Percentiles rank a stretch among this genome's conserved stretches.
Evolutionary conservation across 2,797 vertebrate species (phyloP).

Genomic region (Crocidura indochinensis): DNA sequence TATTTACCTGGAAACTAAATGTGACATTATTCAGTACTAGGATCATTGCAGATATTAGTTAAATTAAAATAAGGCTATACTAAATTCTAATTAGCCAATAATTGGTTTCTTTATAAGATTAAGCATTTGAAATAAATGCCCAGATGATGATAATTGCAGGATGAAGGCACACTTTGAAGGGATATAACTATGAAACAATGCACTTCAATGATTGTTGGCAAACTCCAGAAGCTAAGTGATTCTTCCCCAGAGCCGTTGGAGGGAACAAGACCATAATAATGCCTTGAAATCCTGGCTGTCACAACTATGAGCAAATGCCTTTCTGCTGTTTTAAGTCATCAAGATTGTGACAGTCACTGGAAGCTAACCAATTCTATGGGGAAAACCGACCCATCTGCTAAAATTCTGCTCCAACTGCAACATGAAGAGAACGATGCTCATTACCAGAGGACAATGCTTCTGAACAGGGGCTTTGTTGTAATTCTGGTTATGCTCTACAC

Average conservation of each 20-base stretch:
- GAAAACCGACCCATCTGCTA: not conserved
- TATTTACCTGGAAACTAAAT: not conserved
- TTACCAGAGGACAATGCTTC: not conserved
- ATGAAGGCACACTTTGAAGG: constrained; percentile 1
- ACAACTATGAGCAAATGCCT: not conserved
- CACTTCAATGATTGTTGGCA: constrained; percentile 16
- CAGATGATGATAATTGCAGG: not conserved
- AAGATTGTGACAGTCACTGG: not conserved
- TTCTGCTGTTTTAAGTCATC: not conserved
- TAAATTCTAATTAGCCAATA: not conserved
- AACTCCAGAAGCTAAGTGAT: not conserved
- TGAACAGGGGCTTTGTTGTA: not conserved
- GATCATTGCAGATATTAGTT: not conserved
- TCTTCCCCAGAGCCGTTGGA: constrained; percentile 4
- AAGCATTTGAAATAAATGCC: not conserved
- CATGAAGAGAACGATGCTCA: not conserved
- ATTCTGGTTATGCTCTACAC: not conserved
- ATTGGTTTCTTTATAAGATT: constrained; percentile 18
- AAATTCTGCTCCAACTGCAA: not conserved
- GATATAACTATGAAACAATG: not conserved
- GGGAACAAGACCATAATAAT: not conserved
- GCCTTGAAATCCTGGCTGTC: constrained; percentile 15
- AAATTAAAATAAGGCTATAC: constrained; percentile 33
- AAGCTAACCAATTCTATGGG: not conserved
- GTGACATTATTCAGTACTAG: constrained; percentile 39